Base-by-base conservation (phyloP, 2,113 vertebrate species). In the Thalassarche chlororhynchos region DNA sequence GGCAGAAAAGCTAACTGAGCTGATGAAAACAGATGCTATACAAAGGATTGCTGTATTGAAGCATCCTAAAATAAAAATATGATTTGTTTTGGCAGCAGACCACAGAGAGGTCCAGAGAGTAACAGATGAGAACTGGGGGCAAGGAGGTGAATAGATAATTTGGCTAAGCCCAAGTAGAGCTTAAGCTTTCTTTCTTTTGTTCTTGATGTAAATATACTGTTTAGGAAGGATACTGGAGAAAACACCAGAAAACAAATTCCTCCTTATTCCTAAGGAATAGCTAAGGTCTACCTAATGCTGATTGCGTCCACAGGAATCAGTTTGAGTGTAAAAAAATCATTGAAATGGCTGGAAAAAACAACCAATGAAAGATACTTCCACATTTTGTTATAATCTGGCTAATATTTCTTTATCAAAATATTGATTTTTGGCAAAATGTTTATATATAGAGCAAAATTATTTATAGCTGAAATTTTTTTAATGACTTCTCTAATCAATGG, bases 61-160 rank as follows among this genome's bases (percentile, higher is more conserved):
- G 83, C 61, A 90, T 91, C 77, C 54, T 69, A 55, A 95, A 96
- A 94, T 68, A 44, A 65, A 84, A 85, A 79, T 46, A 36, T 90
- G 66, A 87, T 91, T 94, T 38, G 4, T 93, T 95, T 90, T 77
- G 65, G 55, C 86, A 74, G 51, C n/a, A 62, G 23, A 91, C 28
- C 28, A 66, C 25, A 87, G 57, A 51, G 34, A 88, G 10, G 18
- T 17, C 46, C 29, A 58, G 36, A 80, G 20, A 76, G 34, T 58
- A 93, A 31, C 5, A 83, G 20, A 61, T 58, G 46, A 94, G 29
- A 86, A 52, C 38, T 38, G 14, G 6, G 8, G 1, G 1, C 3
- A 6, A 42, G 32, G 38, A 88, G 49, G 24, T 76, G 65, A 82
- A 81, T 26, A 75, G n/a, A 58, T 61, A 11, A 42, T 87, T 77